Evolutionary conservation across 2,888 invertebrate genomes (phyloP).

Genomic region (Drepanosiphum platanoidis): DNA sequence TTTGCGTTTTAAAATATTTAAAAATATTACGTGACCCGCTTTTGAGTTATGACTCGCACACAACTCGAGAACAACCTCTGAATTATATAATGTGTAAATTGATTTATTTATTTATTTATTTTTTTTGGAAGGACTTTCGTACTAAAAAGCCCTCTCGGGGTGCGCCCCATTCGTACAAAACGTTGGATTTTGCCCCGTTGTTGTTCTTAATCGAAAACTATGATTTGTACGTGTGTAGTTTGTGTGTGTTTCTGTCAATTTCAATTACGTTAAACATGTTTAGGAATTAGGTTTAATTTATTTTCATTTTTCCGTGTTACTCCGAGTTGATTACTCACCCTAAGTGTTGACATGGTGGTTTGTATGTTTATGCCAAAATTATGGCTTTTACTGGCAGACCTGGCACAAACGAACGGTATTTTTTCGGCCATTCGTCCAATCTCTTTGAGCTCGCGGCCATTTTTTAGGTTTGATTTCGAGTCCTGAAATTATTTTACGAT

Average conservation of each 20-base stretch:
- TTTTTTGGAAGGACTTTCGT: no score
- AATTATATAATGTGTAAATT: no score
- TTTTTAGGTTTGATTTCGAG: not conserved
- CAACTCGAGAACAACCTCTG: no score
- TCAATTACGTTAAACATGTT: not conserved
- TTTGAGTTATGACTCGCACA: no score
- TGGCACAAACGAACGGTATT: slow-evolving; percentile 28
- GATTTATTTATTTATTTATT: no score
- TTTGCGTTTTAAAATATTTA: no score
- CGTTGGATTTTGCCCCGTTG: no score
- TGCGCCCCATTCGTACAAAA: no score
- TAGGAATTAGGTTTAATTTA: not conserved
- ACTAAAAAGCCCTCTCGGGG: no score
- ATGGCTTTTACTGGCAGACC: slow-evolving; percentile 41
- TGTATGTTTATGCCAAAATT: slow-evolving; percentile 33
- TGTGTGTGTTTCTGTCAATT: not conserved
- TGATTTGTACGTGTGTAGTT: not conserved
- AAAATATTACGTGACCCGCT: no score
- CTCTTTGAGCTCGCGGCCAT: not conserved
- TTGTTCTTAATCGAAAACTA: no score
- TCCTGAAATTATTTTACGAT: slow-evolving; percentile 1
- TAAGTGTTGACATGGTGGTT: slow-evolving; percentile 31
- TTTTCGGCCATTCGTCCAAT: not conserved
- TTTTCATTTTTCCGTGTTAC: not conserved
- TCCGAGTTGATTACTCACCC: not conserved